Base-by-base conservation (phyloP, 2,888 invertebrate species). In the Plutella xylostella region DNA sequence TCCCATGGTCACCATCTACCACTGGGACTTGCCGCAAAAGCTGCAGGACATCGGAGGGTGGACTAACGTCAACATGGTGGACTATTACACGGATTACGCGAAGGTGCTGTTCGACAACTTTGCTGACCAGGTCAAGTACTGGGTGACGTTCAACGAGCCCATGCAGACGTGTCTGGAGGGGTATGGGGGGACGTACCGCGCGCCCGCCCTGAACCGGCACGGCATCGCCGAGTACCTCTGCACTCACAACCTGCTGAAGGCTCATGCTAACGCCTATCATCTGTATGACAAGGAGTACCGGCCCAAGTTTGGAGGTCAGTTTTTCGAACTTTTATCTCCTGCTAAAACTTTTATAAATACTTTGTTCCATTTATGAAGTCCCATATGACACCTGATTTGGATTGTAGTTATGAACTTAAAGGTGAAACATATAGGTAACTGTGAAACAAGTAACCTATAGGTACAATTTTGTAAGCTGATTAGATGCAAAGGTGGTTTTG, bases 71-170 rank as follows among this genome's bases (percentile, higher is more conserved):
- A 85, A 87, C 52, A 87, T 91, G 3, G 83, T 88, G 14, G 87
- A 89, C 22, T 84, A 87, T 50, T 90, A 86, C 56, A 86, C 80
- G 18, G 89, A 90, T 56, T 91, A 88, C 51, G 89, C 90, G 0
- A 85, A 83, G 50, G 56, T 90, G 22, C 60, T 89, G 46, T 87
- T 89, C 50, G 80, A 85, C 43, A 73, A 87, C 58, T 89, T 86
- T 52, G 90, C 87, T 0, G 84, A 86, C 53, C 86, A 87, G 60
- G 88, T 92, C 5, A 88, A 87, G 63, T 80, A 86, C 48, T 93
- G 93, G 92, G 87, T 91, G 11, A 93, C 93, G 0, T 87, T 93
- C 52, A 93, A 93, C 61, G 93, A 93, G 61, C 92, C 92, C 2
- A 85, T 82, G 74, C 77, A 85, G 55, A 80, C 85, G 35, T 86